Conservation (phyloP, 2,888 invertebrate genomes). For the Nysson spinosus region DNA sequence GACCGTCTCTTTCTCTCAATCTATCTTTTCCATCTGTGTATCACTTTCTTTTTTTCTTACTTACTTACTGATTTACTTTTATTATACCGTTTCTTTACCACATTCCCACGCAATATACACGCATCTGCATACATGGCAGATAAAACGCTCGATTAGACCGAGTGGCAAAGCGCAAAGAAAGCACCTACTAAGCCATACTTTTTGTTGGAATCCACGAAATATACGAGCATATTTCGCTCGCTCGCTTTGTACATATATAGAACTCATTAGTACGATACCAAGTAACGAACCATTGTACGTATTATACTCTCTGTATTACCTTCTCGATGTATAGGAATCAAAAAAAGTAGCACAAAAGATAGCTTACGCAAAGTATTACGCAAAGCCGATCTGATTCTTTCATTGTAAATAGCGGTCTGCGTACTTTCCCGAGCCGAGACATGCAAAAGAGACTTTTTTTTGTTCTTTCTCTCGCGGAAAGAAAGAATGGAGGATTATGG, state of each 20-base stretch:
- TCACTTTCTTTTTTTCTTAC: conserved; percentile 65
- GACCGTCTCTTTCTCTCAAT: conserved; percentile 80
- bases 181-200: background rate
- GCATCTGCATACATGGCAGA: conserved; percentile 50
- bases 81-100: too few species aligned
- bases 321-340: background rate
- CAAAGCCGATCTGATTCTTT: conserved; percentile 1
- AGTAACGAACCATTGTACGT: conserved; percentile 12
- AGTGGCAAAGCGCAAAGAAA: conserved; percentile 28
- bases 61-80: too few species aligned
- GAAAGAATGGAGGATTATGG: conserved; percentile 25
- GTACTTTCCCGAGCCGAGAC: background rate
- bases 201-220: too few species aligned
- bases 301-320: background rate
- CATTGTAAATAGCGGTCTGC: conserved; percentile 19
- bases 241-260: conserved; percentile 30
- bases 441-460: conserved; percentile 3
- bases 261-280: conserved; percentile 18
- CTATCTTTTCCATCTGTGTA: conserved; percentile 79
- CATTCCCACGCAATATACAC: conserved; percentile 56
- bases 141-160: conserved; percentile 52
- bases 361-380: too few species aligned
- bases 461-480: conserved; percentile 2
- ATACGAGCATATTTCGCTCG: conserved; percentile 15
- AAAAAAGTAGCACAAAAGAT: background rate